These are phyloP conservation scores for Tachuris rubrigastra DNA, from an alignment of 2,113 vertebrate genomes.

Conservation along the genomic window DNA sequence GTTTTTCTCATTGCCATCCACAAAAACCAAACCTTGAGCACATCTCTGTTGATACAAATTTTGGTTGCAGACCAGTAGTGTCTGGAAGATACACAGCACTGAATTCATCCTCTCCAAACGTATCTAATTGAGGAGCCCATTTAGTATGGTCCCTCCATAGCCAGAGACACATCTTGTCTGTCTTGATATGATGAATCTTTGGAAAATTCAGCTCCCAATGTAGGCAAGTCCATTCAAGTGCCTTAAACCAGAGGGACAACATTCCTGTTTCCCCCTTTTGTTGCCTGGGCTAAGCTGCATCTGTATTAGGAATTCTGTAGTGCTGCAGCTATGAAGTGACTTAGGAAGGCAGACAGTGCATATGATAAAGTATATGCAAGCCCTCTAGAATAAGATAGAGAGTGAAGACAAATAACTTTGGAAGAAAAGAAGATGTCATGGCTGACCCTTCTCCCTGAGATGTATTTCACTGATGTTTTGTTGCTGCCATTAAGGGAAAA, in stretches of 20 bases:
- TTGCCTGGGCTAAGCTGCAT: not conserved
- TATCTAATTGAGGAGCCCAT: not conserved
- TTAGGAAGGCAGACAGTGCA: not conserved
- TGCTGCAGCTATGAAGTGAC: not conserved
- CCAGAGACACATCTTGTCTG: not conserved
- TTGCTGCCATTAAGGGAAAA: not conserved
- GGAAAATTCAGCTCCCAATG: not conserved
- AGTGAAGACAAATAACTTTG: not conserved
- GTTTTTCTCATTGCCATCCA: not conserved
- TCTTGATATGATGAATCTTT: not conserved
- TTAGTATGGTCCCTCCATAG: not conserved
- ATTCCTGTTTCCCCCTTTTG: not conserved
- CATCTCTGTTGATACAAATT: not conserved
- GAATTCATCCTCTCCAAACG: not conserved
- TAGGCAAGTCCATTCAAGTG: not conserved
- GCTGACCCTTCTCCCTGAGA: not conserved
- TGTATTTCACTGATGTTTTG: not conserved
- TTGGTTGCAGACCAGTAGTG: not conserved
- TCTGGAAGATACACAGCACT: fast-evolving
- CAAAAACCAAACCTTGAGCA: not conserved
- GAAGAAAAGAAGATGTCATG: not conserved
- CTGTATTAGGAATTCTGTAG: not conserved
- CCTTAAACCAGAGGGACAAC: not conserved
- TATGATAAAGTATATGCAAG: not conserved
- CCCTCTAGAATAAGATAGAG: not conserved